Conservation (phyloP, 2,113 vertebrate species). For the Isichthys henryi region DNA sequence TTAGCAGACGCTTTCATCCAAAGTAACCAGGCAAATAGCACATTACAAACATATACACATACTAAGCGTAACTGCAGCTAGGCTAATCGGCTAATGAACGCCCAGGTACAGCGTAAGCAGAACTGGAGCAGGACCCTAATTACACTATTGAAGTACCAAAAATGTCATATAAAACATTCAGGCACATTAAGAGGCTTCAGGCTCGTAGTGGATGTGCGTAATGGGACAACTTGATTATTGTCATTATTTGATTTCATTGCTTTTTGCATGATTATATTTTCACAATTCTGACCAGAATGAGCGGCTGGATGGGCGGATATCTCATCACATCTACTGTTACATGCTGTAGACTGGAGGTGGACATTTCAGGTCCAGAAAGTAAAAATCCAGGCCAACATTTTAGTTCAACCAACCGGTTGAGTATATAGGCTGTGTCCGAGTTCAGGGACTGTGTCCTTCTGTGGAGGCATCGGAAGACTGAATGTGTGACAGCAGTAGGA, state of each 20-base stretch:
- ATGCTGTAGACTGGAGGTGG: background rate
- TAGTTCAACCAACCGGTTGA: background rate
- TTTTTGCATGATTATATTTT: background rate
- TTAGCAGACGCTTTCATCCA: background rate
- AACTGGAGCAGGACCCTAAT: background rate
- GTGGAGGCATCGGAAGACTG: too few relatives aligned
- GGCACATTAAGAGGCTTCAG: background rate
- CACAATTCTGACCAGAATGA: background rate
- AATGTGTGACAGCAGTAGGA: too few relatives aligned
- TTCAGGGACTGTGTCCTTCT: too few relatives aligned
- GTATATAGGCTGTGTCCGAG: background rate
- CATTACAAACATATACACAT: background rate
- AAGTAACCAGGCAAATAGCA: background rate
- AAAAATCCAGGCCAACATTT: background rate
- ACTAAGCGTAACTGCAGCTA: background rate
- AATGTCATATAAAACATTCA: background rate
- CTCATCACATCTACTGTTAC: background rate
- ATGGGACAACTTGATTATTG: background rate
- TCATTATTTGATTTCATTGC: background rate
- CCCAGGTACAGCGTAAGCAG: background rate
- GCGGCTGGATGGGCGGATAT: background rate
- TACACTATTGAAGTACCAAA: background rate
- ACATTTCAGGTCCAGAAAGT: background rate
- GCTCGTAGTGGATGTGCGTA: background rate
- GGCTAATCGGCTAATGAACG: background rate